Evolutionary conservation across 2,888 invertebrate genomes (phyloP).

Genomic region (Choreutis nemorana): DNA sequence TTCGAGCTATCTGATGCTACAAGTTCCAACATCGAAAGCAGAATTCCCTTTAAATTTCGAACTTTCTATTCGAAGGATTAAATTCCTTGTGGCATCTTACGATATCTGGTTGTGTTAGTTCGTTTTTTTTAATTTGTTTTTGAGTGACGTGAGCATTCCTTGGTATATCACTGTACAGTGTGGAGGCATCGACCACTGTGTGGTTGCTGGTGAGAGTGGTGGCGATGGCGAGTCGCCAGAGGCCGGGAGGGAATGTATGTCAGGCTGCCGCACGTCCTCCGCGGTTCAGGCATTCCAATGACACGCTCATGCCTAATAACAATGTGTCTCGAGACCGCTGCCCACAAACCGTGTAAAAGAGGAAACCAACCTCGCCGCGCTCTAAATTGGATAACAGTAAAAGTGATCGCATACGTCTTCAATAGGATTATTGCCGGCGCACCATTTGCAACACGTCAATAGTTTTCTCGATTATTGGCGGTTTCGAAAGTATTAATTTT

Average conservation of each 20-base stretch:
- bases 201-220: too few relatives aligned
- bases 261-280: conserved; percentile 42
- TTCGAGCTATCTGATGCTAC: too few relatives aligned
- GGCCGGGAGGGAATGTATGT: conserved; percentile 41
- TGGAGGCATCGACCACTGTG: too few relatives aligned
- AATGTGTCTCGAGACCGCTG: conserved; percentile 37
- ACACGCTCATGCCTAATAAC: conserved; percentile 45
- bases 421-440: conserved; percentile 40
- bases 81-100: too few relatives aligned
- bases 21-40: too few relatives aligned
- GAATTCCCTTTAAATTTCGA: too few relatives aligned
- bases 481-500: conserved; percentile 28
- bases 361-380: conserved; percentile 54
- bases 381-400: conserved; percentile 65
- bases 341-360: conserved; percentile 62
- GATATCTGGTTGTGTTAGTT: too few relatives aligned
- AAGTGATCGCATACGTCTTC: conserved; percentile 60
- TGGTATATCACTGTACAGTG: too few relatives aligned
- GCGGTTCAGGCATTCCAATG: conserved; percentile 34
- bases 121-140: too few relatives aligned
- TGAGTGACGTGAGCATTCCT: too few relatives aligned
- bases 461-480: conserved; percentile 43
- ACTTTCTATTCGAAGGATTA: too few relatives aligned
- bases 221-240: too few relatives aligned
- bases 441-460: conserved; percentile 23